Percentiles rank a stretch among this genome's conserved stretches.
These are phyloP conservation scores for Candoia aspera DNA, from an alignment of 2,113 vertebrate genomes.

Conservation along the genomic window DNA sequence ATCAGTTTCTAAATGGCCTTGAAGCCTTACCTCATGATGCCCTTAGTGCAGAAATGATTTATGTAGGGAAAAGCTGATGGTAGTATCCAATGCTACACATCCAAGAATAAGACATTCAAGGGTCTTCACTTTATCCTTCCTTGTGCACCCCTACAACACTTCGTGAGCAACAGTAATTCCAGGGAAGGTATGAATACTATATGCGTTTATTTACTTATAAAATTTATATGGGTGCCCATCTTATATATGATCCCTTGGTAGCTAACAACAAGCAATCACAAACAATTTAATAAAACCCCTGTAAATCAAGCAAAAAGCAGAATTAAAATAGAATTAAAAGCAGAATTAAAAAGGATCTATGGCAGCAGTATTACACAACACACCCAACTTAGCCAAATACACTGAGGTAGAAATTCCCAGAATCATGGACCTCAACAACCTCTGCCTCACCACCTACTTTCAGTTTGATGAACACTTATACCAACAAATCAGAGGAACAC, in stretches of 20 bases:
- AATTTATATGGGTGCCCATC: neutral
- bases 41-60: neutral
- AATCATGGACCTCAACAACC: neutral
- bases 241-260: neutral
- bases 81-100: neutral
- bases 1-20: neutral
- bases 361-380: neutral
- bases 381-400: neutral
- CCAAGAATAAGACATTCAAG: neutral
- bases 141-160: neutral
- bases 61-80: neutral
- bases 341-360: neutral
- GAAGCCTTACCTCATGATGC: neutral
- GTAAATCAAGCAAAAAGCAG: neutral
- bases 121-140: neutral
- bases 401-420: neutral
- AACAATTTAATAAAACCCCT: neutral
- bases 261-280: neutral
- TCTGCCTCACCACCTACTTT: neutral
- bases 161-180: neutral
- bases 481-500: neutral
- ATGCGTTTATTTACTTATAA: neutral
- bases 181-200: neutral
- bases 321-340: neutral
- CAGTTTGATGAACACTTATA: neutral